Percentiles rank a stretch among this genome's conserved stretches.
phyloP scores from a whole-genome alignment of 2,797 vertebrate genomes.

The Geotrypetes seraphini region DNA sequence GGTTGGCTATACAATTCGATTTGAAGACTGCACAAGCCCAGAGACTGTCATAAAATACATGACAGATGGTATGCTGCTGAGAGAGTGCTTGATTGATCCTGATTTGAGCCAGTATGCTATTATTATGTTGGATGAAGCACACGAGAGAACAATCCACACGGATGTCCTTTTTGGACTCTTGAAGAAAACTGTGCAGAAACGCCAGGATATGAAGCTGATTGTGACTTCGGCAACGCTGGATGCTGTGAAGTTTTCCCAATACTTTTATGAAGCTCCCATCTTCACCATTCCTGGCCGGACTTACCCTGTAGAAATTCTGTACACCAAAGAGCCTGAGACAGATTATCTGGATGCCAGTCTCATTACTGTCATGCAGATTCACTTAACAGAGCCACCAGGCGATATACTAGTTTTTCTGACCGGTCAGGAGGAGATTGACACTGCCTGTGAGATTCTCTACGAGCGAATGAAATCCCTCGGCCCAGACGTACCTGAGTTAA shows the following conservation, averaged over 20 bases:
- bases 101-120: conserved; percentile 91
- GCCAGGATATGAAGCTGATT: conserved; percentile 94
- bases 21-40: conserved; percentile 95
- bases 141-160: conserved; percentile 94
- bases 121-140: conserved; percentile 96
- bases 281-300: conserved; percentile 95
- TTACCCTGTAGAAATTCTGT: conserved; percentile 90
- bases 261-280: conserved; percentile 97
- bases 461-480: conserved; percentile 95
- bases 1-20: conserved; percentile 96
- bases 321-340: conserved; percentile 95
- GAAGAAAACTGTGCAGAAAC: conserved; percentile 95
- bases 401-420: conserved; percentile 96
- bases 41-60: conserved; percentile 98
- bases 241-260: conserved; percentile 96
- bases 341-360: conserved; percentile 96
- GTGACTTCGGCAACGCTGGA: conserved; percentile 93
- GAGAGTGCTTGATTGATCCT: conserved; percentile 91
- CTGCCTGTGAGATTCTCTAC: conserved; percentile 94
- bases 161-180: conserved; percentile 93
- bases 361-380: conserved; percentile 97
- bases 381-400: conserved; percentile 94
- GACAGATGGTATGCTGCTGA: conserved; percentile 92
- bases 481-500: conserved; percentile 91
- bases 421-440: conserved; percentile 96